Evolutionary conservation across 1,140 invertebrate species (phyloP), one percentile per base, ranked within the genome.

Genomic region (Trypoxylus dichotomus): DNA sequence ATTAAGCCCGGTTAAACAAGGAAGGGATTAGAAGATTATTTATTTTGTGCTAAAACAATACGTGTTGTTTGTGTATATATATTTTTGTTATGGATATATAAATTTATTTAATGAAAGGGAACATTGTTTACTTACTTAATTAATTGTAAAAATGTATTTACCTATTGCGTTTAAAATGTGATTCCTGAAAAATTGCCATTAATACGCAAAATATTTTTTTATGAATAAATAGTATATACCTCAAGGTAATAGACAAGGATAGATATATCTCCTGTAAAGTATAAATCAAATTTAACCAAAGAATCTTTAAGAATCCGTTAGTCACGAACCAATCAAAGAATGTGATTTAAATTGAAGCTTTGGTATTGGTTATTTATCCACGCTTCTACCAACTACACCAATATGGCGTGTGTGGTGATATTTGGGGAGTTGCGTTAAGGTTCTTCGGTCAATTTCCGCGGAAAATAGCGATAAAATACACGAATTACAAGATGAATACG

Each of bases 1-100:
- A 68, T 79, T 85, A 27, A 79, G 77, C 58, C 77, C 84, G 77
- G 79, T 83, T 15, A 81, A 83, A 79, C 78, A 81, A 76, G 82
- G 82, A 43, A 74, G 25, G 1, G 58, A 79, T 80, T 79, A 79
- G 78, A 41, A 42, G 25, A 32, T 19, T 27, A 71, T 77, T 41
- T n/a, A n/a, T n/a, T 21, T n/a, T 37, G 3, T 8, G 32, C 10
- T 37, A 8, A 37, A 37, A 37, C 32, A 8, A 37, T 37, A 8
- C 5, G 32, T 37, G 32, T 37, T 37, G 32, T 37, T 37, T 37
- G 32, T 37, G 32, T 37, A 37, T 37, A 68, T 8, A 37, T 37
- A 37, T 37, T 37, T 37, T 37, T 37, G 32, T 37, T 37, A 37
- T 37, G 21, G 11, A 25, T 8, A 72, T 72, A 72, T 15, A 72